Evolutionary conservation across 1,140 invertebrate genomes (phyloP), one percentile per base, ranked within the genome.

Genomic region (Drosophila sp.): DNA sequence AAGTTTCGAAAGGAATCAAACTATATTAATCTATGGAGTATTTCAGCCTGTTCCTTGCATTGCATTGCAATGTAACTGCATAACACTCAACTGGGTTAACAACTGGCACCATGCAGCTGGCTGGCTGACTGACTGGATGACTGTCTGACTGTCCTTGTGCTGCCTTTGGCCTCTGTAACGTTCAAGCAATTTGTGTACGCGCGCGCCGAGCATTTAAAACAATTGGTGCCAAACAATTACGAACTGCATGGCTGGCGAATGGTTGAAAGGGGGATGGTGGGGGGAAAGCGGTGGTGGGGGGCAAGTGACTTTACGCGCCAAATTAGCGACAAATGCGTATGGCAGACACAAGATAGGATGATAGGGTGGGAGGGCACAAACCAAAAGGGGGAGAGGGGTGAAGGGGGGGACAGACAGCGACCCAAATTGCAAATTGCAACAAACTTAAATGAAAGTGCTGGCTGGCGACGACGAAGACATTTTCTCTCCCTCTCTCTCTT

Each of bases 201-300:
- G 64, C 79, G 64, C 79, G 70, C 60, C 69, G 83, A 70, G 79
- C 82, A 86, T 86, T 86, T 86, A 86, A 86, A 86, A 86, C 82
- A 86, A 86, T 86, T 87, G 83, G 64, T 86, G 82, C 83, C 82
- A 79, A 86, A 80, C 83, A 87, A 86, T 87, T 86, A 86, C 72
- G 65, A 66, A 58, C 58, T 65, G 65, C 44, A 66, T 50, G 56
- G 58, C 41, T 30, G 23, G 35, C 2, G 23, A 47, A 11, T 11
- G 35, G 35, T 38, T 38, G 10, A 4, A 5, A 27, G 56, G 25
- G 44, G 61, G 7, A 25, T 4, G 38, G 68, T 35, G 25, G 8
- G 7, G 8, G 10, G 41, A 41, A 38, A 27, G 60, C 29, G n/a
- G 27, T 38, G 33, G 38, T 27, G 62, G 61, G 60, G 55, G 61